Conservation (phyloP, 64 coral and sea anemone genomes). For the Astreopora myriophthalma region DNA sequence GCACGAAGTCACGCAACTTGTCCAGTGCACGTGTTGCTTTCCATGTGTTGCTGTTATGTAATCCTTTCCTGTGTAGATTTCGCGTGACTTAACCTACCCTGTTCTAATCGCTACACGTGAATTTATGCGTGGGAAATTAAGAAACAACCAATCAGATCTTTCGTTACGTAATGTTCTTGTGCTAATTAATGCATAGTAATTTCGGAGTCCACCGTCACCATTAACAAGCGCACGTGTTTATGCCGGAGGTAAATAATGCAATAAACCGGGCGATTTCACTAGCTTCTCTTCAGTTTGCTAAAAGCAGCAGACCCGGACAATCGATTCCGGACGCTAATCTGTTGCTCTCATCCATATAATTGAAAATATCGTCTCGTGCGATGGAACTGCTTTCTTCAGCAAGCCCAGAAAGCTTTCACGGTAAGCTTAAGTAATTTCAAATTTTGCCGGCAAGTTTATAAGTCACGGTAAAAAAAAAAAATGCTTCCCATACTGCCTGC, state of each 20-base stretch:
- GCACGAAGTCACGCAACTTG: background rate
- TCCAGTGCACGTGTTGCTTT: background rate
- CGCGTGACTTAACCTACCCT: background rate
- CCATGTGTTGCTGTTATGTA: background rate
- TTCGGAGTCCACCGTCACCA: background rate
- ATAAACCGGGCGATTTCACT: background rate
- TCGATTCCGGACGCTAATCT: background rate
- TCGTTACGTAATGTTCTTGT: background rate
- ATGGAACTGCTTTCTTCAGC: slow-evolving; percentile 19
- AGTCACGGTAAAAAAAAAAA: no score
- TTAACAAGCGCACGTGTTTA: background rate
- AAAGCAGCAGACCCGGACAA: background rate
- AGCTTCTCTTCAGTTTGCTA: background rate
- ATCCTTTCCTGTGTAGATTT: background rate
- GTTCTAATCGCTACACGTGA: background rate
- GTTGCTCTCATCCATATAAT: background rate
- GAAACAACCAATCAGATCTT: slow-evolving; percentile 7
- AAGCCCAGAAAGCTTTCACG: background rate
- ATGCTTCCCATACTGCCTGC: no score
- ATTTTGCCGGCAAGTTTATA: background rate
- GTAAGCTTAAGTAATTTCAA: slow-evolving; percentile 6
- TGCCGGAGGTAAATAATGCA: background rate
- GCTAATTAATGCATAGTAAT: background rate
- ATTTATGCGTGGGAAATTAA: background rate
- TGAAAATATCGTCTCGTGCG: background rate